Conservation (phyloP, 2,797 vertebrate species). For the Limosa lapponica region DNA sequence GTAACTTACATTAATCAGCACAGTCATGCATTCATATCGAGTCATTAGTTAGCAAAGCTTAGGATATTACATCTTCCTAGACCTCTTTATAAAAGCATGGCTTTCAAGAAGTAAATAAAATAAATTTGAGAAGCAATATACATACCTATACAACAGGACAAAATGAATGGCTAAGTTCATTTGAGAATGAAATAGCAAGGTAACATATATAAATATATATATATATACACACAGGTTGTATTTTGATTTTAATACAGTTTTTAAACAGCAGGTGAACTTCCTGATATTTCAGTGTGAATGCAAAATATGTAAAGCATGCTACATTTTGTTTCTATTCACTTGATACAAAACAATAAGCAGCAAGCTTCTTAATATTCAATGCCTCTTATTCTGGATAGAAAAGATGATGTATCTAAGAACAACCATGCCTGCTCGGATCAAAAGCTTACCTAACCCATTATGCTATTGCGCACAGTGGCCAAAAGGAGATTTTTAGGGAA, state of each 20-base stretch:
- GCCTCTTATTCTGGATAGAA: background rate
- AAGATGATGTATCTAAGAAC: background rate
- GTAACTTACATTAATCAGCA: background rate
- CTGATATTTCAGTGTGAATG: background rate
- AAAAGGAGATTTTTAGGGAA: background rate
- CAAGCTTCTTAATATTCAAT: background rate
- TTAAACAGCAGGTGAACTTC: background rate
- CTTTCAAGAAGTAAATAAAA: background rate
- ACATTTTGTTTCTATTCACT: background rate
- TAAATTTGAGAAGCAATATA: background rate
- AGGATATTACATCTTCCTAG: background rate
- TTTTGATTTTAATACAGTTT: background rate
- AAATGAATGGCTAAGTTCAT: background rate
- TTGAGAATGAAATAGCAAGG: background rate
- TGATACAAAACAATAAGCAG: background rate
- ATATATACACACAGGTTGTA: too few species aligned
- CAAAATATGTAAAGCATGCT: background rate
- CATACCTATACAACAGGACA: background rate
- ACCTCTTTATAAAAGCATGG: background rate
- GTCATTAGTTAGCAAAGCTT: background rate
- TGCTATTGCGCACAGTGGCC: rapidly evolving
- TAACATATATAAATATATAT: too few species aligned
- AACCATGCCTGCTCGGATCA: background rate
- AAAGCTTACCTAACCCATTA: background rate
- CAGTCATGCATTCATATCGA: background rate